A percentile compares a stretch with the other conserved stretches of the same genome.
These are phyloP conservation scores for Ochotona princeps DNA, from an alignment of 2,113 vertebrate species.

Conservation along the genomic window DNA sequence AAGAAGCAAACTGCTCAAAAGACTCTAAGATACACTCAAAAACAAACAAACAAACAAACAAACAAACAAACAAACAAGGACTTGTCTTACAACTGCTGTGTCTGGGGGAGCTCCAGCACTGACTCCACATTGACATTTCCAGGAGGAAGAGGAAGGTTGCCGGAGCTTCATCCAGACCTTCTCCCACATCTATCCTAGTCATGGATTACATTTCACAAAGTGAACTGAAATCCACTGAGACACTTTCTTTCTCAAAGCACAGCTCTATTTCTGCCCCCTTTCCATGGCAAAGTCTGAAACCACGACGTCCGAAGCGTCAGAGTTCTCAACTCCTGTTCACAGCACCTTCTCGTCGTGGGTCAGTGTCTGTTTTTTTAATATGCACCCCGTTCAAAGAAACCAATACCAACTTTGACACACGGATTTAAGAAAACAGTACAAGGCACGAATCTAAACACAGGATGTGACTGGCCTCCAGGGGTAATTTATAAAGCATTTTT, in stretches of 20 bases:
- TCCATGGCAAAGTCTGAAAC: not conserved
- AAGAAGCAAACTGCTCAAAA: not conserved
- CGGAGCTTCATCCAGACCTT: not conserved
- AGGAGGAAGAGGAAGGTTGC: not conserved
- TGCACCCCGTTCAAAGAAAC: not conserved
- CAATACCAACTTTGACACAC: not conserved
- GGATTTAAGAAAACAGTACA: not conserved
- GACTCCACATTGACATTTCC: not conserved
- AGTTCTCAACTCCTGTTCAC: not conserved
- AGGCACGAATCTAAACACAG: not conserved
- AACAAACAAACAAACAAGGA: not conserved
- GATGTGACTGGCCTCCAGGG: not conserved
- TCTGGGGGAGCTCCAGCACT: not conserved
- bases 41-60: not conserved
- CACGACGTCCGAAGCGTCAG: not conserved
- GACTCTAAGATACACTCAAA: not conserved
- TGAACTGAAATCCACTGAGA: not conserved
- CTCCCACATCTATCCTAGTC: not conserved
- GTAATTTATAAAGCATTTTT: not conserved
- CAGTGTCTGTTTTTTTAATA: not conserved
- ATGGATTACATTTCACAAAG: slow-evolving; percentile 10
- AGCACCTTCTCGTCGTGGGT: not conserved
- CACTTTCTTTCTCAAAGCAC: not conserved
- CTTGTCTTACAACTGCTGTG: not conserved
- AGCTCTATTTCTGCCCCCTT: not conserved